These are phyloP conservation scores for Huso huso DNA, from an alignment of 2,797 vertebrate species.

Conservation along the genomic window DNA sequence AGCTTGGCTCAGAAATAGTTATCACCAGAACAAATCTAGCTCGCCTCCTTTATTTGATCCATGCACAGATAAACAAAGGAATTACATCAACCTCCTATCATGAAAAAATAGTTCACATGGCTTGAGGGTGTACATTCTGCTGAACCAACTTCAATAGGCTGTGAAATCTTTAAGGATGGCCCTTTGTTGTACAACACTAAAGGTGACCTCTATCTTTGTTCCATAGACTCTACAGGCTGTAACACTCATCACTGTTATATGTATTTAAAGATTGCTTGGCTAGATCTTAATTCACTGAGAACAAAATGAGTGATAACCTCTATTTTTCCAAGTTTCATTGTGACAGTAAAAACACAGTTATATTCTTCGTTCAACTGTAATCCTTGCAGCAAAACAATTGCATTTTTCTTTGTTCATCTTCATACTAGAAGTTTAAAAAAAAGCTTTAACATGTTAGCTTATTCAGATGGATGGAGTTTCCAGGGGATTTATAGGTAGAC, in stretches of 20 bases:
- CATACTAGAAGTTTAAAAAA: too few relatives aligned
- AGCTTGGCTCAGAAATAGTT: conserved; percentile 52
- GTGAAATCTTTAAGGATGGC: conserved; percentile 47
- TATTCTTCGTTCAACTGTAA: conserved; percentile 22
- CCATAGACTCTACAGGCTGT: conserved; percentile 44
- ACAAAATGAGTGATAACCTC: conserved; percentile 38
- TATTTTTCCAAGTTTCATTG: conserved; percentile 28
- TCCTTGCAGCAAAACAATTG: not conserved
- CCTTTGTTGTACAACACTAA: conserved; percentile 62
- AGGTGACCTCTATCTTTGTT: conserved; percentile 57
- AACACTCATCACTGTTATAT: conserved; percentile 49
- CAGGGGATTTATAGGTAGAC: too few relatives aligned
- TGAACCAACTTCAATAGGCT: conserved; percentile 53
- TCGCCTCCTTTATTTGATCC: conserved; percentile 61
- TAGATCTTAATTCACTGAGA: conserved; percentile 40
- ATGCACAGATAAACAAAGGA: conserved; percentile 62
- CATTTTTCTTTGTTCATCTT: not conserved
- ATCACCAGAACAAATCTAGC: conserved; percentile 59
- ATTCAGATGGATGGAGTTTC: too few relatives aligned
- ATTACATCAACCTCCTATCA: conserved; percentile 67
- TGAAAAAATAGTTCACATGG: conserved; percentile 54
- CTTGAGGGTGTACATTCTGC: conserved; percentile 35
- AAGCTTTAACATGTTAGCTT: too few relatives aligned
- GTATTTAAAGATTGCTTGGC: conserved; percentile 42
- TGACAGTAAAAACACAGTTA: conserved; percentile 21